These are phyloP conservation scores for Monodelphis domestica DNA, from an alignment of 2,797 vertebrate genomes.

Conservation along the genomic window DNA sequence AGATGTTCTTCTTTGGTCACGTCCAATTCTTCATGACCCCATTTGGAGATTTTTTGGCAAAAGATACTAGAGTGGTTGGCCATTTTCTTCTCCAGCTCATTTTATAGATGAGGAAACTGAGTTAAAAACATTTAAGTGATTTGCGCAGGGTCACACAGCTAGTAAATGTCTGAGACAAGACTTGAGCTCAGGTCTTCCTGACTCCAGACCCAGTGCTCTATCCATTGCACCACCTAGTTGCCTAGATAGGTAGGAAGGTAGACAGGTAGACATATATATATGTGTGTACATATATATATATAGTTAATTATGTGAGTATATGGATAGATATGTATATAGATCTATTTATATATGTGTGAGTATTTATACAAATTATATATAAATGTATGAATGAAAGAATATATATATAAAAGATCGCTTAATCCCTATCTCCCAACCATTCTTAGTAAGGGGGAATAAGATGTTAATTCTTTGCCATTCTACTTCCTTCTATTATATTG, in stretches of 20 bases:
- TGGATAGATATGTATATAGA: no score
- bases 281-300: no score
- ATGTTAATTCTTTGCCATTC: background rate
- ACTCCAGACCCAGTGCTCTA: background rate
- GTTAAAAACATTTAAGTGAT: no score
- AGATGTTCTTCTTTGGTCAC: background rate
- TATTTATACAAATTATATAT: no score
- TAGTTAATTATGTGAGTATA: no score
- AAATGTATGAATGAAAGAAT: no score
- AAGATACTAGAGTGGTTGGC: background rate
- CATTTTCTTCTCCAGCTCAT: background rate
- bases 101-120: no score
- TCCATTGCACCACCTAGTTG: background rate
- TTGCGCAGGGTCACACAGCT: background rate
- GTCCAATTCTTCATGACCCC: background rate
- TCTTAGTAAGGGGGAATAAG: background rate
- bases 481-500: background rate
- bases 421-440: background rate
- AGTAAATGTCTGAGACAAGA: background rate
- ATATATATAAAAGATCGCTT: no score
- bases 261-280: no score
- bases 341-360: no score
- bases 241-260: no score
- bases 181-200: background rate
- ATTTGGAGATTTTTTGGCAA: background rate